Conservation (phyloP, 1,140 invertebrate species). For the Drosophila busckii region DNA sequence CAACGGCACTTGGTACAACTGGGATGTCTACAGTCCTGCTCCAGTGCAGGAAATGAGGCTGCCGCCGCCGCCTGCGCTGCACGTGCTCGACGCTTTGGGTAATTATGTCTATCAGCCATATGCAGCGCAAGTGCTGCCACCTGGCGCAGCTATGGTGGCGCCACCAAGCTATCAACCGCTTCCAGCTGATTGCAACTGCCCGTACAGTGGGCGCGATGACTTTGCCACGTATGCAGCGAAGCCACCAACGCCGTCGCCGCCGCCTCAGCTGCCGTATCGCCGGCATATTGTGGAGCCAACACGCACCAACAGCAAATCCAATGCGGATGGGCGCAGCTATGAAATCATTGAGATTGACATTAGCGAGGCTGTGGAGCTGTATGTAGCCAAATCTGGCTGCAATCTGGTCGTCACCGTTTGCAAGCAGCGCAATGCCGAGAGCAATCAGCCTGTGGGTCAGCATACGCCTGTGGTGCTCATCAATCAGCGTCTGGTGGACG, state of each 20-base stretch:
- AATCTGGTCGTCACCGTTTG: constrained; percentile 5
- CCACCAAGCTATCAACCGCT: too few relatives aligned
- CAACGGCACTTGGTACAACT: constrained; percentile 16
- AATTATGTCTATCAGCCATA: too few relatives aligned
- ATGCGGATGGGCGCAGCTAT: not conserved
- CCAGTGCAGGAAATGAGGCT: too few relatives aligned
- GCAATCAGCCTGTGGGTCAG: not conserved
- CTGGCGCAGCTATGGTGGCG: too few relatives aligned
- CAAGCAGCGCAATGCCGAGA: not conserved
- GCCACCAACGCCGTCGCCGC: not conserved
- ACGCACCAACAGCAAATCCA: not conserved
- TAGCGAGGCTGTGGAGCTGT: not conserved
- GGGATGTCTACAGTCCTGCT: too few relatives aligned
- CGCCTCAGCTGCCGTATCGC: not conserved
- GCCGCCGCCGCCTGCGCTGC: too few relatives aligned
- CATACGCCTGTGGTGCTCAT: not conserved
- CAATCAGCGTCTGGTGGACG: too few relatives aligned
- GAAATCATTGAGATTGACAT: constrained; percentile 3
- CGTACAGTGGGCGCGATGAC: not conserved
- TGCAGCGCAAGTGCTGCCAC: too few relatives aligned
- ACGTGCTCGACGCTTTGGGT: too few relatives aligned
- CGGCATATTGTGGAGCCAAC: not conserved
- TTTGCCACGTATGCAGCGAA: not conserved
- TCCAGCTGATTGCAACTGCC: too few relatives aligned
- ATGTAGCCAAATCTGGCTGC: not conserved